Conservation (phyloP, 2,888 invertebrate species). For the Himalopsyche tibetana region DNA sequence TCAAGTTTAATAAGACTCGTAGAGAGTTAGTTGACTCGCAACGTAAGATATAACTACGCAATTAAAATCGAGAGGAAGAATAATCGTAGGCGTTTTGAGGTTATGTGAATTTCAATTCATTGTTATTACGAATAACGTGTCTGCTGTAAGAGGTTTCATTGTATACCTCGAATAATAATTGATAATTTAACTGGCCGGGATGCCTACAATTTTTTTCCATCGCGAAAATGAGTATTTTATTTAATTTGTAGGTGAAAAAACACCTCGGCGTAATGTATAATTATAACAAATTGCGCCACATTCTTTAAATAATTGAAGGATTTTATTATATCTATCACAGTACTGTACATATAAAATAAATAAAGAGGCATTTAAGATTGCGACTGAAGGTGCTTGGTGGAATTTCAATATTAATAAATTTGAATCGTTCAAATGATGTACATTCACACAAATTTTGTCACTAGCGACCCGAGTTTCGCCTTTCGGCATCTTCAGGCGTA, state of each 20-base stretch:
- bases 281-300: background rate
- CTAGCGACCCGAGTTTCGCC: too few relatives aligned
- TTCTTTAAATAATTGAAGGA: background rate
- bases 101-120: constrained; percentile 30
- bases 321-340: constrained; percentile 37
- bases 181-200: constrained; percentile 1
- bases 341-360: background rate
- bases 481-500: too few relatives aligned
- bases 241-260: constrained; percentile 2
- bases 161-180: background rate
- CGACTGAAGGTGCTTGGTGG: too few relatives aligned
- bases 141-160: constrained; percentile 5
- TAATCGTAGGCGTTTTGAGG: background rate
- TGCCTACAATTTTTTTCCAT: background rate
- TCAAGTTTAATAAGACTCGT: constrained; percentile 22
- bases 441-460: too few relatives aligned
- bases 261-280: constrained; percentile 1
- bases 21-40: constrained; percentile 10
- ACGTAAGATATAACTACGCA: constrained; percentile 1
- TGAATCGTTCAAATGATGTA: too few relatives aligned
- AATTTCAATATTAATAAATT: too few relatives aligned
- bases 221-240: background rate
- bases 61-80: constrained; percentile 26
- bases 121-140: constrained; percentile 12
- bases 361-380: too few relatives aligned